phyloP scores from a whole-genome alignment of 2,888 invertebrate species.

The Dusona sp. region DNA sequence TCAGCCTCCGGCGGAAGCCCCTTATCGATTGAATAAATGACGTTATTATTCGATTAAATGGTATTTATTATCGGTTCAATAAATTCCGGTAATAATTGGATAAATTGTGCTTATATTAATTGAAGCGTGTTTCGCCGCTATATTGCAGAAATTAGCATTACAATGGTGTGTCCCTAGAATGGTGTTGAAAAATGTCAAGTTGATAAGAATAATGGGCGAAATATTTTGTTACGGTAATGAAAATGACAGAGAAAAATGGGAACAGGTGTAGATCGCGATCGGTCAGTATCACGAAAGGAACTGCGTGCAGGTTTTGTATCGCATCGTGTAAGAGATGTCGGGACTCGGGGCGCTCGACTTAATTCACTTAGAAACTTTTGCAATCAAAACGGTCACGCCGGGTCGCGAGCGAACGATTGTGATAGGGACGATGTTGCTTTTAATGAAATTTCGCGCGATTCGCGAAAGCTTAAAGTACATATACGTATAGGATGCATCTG shows the following conservation, averaged over 20 bases:
- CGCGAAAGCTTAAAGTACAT: conserved; percentile 39
- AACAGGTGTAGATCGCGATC: conserved; percentile 45
- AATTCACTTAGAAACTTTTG: conserved; percentile 80
- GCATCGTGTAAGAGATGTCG: conserved; percentile 59
- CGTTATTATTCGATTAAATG: background rate
- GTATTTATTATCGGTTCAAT: background rate
- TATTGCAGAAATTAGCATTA: background rate
- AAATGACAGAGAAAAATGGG: background rate
- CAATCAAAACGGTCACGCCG: conserved; percentile 76
- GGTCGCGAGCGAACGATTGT: conserved; percentile 67
- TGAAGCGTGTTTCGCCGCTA: background rate
- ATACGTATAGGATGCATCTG: background rate
- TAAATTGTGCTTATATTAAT: background rate
- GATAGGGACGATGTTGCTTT: conserved; percentile 75
- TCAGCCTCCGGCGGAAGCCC: no score
- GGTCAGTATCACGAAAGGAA: conserved; percentile 32
- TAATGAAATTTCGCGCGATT: conserved; percentile 76
- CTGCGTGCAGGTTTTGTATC: conserved; percentile 38
- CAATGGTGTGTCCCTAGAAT: background rate
- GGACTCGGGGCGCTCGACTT: conserved; percentile 63
- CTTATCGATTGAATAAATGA: background rate
- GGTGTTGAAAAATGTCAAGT: background rate
- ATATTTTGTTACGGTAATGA: conserved; percentile 34
- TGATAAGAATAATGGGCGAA: background rate
- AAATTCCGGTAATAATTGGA: background rate